These are phyloP conservation scores for Danio rerio DNA, from an alignment of 2,113 vertebrate species.

Conservation along the genomic window DNA sequence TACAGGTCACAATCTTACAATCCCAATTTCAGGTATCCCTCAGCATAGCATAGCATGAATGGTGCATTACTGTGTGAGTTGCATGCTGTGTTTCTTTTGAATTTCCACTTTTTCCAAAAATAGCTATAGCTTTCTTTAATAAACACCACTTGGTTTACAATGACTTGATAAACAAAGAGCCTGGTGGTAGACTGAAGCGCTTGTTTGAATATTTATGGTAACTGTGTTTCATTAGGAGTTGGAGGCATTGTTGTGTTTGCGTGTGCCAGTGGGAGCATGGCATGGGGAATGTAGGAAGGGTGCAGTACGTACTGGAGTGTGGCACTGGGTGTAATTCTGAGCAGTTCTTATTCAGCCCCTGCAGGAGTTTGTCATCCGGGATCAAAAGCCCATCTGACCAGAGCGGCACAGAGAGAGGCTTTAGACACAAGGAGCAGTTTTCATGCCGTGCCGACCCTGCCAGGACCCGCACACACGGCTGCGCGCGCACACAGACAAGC, in stretches of 20 bases:
- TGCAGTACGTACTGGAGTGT: slow-evolving; percentile 14
- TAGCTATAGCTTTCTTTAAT: background rate
- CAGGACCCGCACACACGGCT: background rate
- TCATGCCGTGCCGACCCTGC: slow-evolving; percentile 13
- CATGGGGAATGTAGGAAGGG: slow-evolving; percentile 4
- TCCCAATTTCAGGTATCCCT: background rate
- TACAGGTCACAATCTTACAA: background rate
- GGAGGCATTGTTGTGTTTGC: background rate
- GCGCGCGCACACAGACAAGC: background rate
- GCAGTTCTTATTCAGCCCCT: slow-evolving; percentile 40
- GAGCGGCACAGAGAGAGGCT: slow-evolving; percentile 39
- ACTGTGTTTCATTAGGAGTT: slow-evolving; percentile 11
- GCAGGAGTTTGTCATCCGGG: slow-evolving; percentile 39
- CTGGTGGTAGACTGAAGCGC: background rate
- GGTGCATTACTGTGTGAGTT: too few relatives aligned
- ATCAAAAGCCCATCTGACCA: slow-evolving; percentile 48
- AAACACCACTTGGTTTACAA: background rate
- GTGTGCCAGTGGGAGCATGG: slow-evolving; percentile 15
- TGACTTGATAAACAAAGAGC: background rate
- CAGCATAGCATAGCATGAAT: background rate
- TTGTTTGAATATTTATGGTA: slow-evolving; percentile 26
- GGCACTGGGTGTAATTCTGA: slow-evolving; percentile 33
- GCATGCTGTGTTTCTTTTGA: background rate
- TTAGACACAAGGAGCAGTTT: slow-evolving; percentile 38
- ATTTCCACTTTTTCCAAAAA: background rate